Conservation (phyloP, 1,140 invertebrate species). For the Drosophila grimshawi region DNA sequence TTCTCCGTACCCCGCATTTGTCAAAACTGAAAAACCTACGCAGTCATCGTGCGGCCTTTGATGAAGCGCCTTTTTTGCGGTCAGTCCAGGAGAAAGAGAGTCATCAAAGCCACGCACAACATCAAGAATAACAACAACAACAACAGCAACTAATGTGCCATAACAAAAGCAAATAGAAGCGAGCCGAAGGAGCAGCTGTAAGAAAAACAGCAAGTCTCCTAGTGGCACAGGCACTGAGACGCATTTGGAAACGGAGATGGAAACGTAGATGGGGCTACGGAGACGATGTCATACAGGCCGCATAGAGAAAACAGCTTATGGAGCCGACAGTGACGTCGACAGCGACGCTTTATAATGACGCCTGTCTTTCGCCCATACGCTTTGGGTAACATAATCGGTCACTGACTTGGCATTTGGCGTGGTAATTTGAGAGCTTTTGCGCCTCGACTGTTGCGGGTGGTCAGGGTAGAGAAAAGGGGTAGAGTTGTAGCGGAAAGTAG, state of each 20-base stretch:
- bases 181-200: conserved; percentile 46
- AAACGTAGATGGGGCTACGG: not conserved
- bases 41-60: conserved; percentile 68
- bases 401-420: conserved; percentile 81
- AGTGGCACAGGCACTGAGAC: conserved; percentile 2
- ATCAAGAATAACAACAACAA: conserved; percentile 41
- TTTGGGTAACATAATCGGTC: conserved; percentile 83
- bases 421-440: conserved; percentile 79
- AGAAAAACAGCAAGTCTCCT: conserved; percentile 24
- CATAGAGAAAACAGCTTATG: conserved; percentile 38
- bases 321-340: conserved; percentile 38
- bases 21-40: conserved; percentile 61
- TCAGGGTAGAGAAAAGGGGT: conserved; percentile 39
- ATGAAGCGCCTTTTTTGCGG: conserved; percentile 63
- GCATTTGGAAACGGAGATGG: conserved; percentile 15
- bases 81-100: conserved; percentile 56
- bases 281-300: conserved; percentile 22
- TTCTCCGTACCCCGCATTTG: conserved; percentile 30
- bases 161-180: conserved; percentile 69
- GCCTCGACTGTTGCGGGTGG: conserved; percentile 68
- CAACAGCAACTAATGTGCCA: conserved; percentile 60
- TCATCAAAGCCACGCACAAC: conserved; percentile 59
- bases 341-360: conserved; percentile 69
- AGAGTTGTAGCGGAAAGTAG: not conserved
- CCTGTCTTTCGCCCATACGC: conserved; percentile 61